A percentile compares a stretch with the other conserved stretches of the same genome.
These are phyloP conservation scores for Amblyjoppa fuscipennis DNA, from an alignment of 2,888 invertebrate genomes.

Conservation along the genomic window DNA sequence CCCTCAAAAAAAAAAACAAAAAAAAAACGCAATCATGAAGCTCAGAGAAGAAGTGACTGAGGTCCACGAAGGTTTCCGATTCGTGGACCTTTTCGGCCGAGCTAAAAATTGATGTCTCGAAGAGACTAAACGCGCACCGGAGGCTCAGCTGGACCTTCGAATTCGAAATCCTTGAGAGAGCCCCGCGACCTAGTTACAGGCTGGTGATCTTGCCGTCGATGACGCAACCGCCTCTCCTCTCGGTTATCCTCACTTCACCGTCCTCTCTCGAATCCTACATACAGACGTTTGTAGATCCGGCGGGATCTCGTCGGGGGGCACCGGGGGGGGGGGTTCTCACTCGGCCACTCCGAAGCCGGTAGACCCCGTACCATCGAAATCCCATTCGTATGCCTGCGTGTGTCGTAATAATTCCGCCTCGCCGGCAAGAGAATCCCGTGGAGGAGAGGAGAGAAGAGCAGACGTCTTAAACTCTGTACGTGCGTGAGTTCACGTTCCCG, in stretches of 20 bases:
- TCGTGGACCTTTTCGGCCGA: slow-evolving; percentile 6
- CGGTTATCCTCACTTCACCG: slow-evolving; percentile 31
- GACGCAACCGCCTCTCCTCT: slow-evolving; percentile 78
- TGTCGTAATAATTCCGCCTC: slow-evolving; percentile 51
- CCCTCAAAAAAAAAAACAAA: not conserved
- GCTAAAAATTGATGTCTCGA: slow-evolving; percentile 21
- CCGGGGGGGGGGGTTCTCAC: slow-evolving; percentile 12
- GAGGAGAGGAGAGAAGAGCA: slow-evolving; percentile 19
- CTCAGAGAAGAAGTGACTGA: not conserved
- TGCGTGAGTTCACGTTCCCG: slow-evolving; percentile 26
- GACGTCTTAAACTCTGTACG: slow-evolving; percentile 34
- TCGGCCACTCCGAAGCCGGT: slow-evolving; percentile 36
- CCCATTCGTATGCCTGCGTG: slow-evolving; percentile 39
- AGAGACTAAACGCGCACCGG: slow-evolving; percentile 19
- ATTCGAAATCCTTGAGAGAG: slow-evolving; percentile 74
- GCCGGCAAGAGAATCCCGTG: slow-evolving; percentile 14
- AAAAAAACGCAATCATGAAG: not conserved
- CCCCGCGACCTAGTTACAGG: slow-evolving; percentile 82
- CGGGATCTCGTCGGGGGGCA: slow-evolving; percentile 23
- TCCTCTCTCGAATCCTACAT: slow-evolving; percentile 37
- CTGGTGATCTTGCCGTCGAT: slow-evolving; percentile 80
- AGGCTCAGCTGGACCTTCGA: slow-evolving; percentile 61
- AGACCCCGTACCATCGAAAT: slow-evolving; percentile 52
- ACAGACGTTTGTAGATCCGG: slow-evolving; percentile 21
- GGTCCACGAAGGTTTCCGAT: not conserved